Base-by-base conservation (phyloP, 2,797 vertebrate species). In the Pseudotriccus pelzelni region DNA sequence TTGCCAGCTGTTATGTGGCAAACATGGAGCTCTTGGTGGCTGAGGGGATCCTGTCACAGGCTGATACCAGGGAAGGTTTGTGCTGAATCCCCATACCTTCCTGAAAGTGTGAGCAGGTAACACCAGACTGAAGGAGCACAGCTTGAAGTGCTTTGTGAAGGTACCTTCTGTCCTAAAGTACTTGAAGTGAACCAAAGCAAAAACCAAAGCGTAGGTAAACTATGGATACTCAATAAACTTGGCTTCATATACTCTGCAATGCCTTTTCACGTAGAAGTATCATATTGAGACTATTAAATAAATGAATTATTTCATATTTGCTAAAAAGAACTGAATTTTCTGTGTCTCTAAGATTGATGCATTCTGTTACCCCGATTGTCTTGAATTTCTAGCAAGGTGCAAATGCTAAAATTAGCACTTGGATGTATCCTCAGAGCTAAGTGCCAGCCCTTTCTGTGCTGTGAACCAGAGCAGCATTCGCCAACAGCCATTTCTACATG, bases 51-150 rank as follows among this genome's bases (percentile, higher is more conserved):
- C n/a, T 62, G 50, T 44, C n/a, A 28, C 59, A 75, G 47, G 36
- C 41, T 81, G 30, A 7, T 60, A 22, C 19, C 32, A 14, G 47
- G 28, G 25, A 56, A 24, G 6, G 7, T 47, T 82, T 59, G 36
- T 70, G 52, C 56, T 59, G 22, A 56, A 19, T 39, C 0, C 2
- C 9, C 1, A 0, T 3, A 52, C 34, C 30, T 39, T 74, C 41
- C 62, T 37, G 36, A 6, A 28, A 37, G 22, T 3, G 9, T 18
- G 43, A 67, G 36, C n/a, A 43, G 15, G 6, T 44, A 44, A 39
- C 28, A 36, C 13, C 49, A 25, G 5, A n/a, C 41, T 86, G 66
- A 56, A 52, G 36, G 9, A 84, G 41, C 47, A n/a, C 25, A 12
- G 23, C 12, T 30, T 78, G 46, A 68, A 81, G n/a, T 46, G 10